phyloP scores from a whole-genome alignment of 2,113 vertebrate genomes.

The Nothoprocta pentlandii region DNA sequence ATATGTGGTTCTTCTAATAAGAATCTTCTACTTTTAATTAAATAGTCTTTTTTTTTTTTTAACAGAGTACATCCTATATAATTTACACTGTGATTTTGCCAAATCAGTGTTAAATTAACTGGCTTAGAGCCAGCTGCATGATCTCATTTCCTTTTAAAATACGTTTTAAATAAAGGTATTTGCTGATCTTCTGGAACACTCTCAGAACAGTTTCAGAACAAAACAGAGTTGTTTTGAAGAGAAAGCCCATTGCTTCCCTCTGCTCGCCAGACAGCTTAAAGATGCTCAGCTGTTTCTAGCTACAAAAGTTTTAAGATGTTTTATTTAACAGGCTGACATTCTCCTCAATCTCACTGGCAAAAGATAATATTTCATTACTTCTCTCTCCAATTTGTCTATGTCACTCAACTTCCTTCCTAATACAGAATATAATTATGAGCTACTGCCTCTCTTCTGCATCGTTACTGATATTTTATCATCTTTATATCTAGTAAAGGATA shows the following conservation, averaged over 20 bases:
- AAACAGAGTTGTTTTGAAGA: background rate
- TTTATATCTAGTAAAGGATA: conserved; percentile 67
- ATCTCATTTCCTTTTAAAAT: conserved; percentile 17
- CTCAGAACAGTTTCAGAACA: background rate
- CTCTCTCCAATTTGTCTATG: conserved; percentile 24
- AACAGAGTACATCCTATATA: background rate
- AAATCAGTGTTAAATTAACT: conserved; percentile 20
- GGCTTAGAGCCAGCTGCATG: background rate
- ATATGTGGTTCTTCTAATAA: background rate
- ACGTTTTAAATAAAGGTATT: background rate
- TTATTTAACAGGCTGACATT: conserved; percentile 54
- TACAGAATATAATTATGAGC: conserved; percentile 59
- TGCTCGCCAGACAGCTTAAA: conserved; percentile 38
- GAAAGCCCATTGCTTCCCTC: conserved; percentile 30
- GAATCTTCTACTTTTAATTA: background rate
- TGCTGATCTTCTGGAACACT: conserved; percentile 6
- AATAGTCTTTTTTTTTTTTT: background rate
- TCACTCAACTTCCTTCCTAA: conserved; percentile 48
- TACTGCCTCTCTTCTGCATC: conserved; percentile 68
- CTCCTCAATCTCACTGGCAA: conserved; percentile 32
- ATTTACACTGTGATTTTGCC: conserved; percentile 12
- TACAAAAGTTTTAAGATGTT: conserved; percentile 59
- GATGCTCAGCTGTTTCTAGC: conserved; percentile 56
- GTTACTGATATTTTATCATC: conserved; percentile 70
- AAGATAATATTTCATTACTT: conserved; percentile 47